phyloP scores from a whole-genome alignment of 2,888 invertebrate genomes.

The Archips xylosteana region DNA sequence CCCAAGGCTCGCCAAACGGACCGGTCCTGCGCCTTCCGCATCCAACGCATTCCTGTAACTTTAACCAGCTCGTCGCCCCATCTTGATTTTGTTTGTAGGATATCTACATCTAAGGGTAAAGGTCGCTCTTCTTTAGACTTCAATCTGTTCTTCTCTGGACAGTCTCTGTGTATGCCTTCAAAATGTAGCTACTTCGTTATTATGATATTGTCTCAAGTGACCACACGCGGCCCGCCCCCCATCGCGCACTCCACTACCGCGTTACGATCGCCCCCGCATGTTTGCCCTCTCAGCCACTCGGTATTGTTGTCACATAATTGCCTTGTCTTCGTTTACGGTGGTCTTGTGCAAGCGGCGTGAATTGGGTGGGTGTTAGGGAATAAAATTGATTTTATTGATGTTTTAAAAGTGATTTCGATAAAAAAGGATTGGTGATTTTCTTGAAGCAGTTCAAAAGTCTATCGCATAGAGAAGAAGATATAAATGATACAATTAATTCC shows the following conservation, averaged over 20 bases:
- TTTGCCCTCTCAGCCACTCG: slow-evolving; percentile 66
- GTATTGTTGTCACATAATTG: slow-evolving; percentile 74
- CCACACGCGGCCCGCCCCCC: slow-evolving; percentile 33
- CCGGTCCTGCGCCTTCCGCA: too few relatives aligned
- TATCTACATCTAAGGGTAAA: too few relatives aligned
- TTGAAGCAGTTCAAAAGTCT: too few relatives aligned
- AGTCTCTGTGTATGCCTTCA: neutral
- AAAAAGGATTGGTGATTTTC: too few relatives aligned
- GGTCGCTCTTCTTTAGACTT: too few relatives aligned
- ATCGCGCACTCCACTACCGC: slow-evolving; percentile 57
- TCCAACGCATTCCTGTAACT: too few relatives aligned
- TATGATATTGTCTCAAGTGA: slow-evolving; percentile 37
- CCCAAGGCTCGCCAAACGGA: too few relatives aligned
- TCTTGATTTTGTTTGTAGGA: too few relatives aligned
- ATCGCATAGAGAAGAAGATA: too few relatives aligned
- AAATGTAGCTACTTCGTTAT: neutral
- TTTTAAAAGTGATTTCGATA: neutral
- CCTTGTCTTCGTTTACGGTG: slow-evolving; percentile 55
- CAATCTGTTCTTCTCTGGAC: too few relatives aligned
- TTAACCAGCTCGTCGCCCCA: too few relatives aligned
- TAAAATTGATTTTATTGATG: slow-evolving; percentile 1
- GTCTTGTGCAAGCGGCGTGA: slow-evolving; percentile 44
- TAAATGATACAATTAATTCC: too few relatives aligned
- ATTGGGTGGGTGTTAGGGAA: slow-evolving; percentile 9
- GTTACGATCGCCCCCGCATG: slow-evolving; percentile 66